These are phyloP conservation scores for Zeus faber DNA, from an alignment of 2,113 vertebrate species.

Conservation along the genomic window DNA sequence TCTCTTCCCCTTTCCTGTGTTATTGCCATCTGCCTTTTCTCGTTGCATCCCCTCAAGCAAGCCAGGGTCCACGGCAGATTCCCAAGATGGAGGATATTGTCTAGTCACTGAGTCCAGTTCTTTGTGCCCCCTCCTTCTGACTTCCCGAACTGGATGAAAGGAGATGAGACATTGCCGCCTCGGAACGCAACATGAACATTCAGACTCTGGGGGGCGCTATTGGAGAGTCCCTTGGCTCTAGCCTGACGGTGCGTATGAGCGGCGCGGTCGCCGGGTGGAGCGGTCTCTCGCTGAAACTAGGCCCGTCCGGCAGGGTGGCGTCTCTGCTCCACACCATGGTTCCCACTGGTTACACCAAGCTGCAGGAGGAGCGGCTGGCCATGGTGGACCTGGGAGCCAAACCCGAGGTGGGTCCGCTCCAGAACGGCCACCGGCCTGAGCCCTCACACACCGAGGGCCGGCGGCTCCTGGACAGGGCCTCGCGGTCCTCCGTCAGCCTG, in stretches of 20 bases:
- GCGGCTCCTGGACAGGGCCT: constrained; percentile 78
- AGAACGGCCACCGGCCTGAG: constrained; percentile 77
- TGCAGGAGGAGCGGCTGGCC: constrained; percentile 87
- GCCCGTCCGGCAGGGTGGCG: constrained; percentile 80
- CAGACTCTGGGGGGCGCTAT: constrained; percentile 65
- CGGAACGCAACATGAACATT: constrained; percentile 66
- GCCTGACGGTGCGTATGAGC: constrained; percentile 69
- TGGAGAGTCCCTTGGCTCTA: constrained; percentile 71
- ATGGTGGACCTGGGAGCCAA: constrained; percentile 80
- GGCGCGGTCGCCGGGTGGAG: constrained; percentile 79
- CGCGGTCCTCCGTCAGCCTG: constrained; percentile 70
- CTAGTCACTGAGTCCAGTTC: background rate
- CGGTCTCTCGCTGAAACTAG: constrained; percentile 75
- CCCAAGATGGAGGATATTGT: constrained; percentile 2
- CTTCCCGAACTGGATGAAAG: constrained; percentile 6
- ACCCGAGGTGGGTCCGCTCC: constrained; percentile 78
- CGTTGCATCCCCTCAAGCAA: background rate
- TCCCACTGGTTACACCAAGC: constrained; percentile 86
- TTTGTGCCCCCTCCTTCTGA: background rate
- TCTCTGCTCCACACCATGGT: constrained; percentile 91
- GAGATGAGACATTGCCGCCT: constrained; percentile 52
- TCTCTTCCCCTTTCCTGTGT: too few species aligned
- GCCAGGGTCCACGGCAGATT: too few species aligned
- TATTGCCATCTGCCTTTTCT: too few species aligned
- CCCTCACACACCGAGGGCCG: constrained; percentile 77